These are phyloP conservation scores for Pocillopora grandis DNA, from an alignment of 92 coral and sea anemone genomes.

Conservation along the genomic window DNA sequence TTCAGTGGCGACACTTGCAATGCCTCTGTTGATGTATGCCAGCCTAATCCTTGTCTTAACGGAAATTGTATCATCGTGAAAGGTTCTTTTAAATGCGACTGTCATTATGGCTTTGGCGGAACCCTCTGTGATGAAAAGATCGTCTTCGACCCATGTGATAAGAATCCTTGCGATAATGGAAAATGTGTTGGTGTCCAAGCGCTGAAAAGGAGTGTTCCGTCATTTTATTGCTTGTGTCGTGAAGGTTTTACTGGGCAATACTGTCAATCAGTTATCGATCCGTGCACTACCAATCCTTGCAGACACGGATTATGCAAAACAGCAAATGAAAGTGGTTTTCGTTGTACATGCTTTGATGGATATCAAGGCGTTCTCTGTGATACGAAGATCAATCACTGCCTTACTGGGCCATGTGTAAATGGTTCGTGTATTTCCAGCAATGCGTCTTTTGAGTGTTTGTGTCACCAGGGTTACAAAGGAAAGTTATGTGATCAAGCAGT, in stretches of 20 bases:
- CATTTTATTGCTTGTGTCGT: conserved; percentile 44
- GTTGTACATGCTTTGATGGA: conserved; percentile 62
- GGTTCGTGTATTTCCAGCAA: conserved; percentile 63
- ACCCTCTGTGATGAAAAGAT: conserved; percentile 34
- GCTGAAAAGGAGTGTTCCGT: not conserved
- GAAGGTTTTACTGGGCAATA: conserved; percentile 39
- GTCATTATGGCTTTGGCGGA: conserved; percentile 63
- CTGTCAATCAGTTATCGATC: conserved; percentile 36
- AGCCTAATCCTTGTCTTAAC: conserved; percentile 61
- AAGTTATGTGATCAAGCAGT: conserved; percentile 40
- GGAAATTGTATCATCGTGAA: conserved; percentile 65
- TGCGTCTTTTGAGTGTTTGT: conserved; percentile 63
- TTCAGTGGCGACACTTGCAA: conserved; percentile 62
- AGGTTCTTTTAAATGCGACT: conserved; percentile 63
- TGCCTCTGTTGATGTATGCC: conserved; percentile 54
- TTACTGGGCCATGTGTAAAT: conserved; percentile 62
- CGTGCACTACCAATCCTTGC: conserved; percentile 64
- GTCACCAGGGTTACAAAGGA: conserved; percentile 57
- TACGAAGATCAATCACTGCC: conserved; percentile 53
- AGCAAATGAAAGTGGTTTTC: conserved; percentile 26
- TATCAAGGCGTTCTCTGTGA: conserved; percentile 63
- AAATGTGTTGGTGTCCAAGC: conserved; percentile 17
- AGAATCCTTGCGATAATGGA: conserved; percentile 66
- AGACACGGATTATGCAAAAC: conserved; percentile 50
- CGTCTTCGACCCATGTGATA: conserved; percentile 45